These are phyloP conservation scores for Diglossa cyanea DNA, from an alignment of 2,797 vertebrate species.

Conservation along the genomic window DNA sequence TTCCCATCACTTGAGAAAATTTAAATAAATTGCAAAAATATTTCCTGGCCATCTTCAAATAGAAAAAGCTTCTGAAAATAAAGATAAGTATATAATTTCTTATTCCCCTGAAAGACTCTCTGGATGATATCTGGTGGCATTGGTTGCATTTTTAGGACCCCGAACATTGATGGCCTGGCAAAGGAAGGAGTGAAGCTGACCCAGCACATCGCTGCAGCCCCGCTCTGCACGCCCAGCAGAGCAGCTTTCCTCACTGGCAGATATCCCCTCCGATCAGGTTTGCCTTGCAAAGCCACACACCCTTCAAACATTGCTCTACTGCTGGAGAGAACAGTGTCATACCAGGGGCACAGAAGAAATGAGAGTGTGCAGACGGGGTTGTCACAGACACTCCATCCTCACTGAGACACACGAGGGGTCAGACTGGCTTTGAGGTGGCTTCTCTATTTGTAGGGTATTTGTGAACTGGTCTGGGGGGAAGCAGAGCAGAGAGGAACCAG, in stretches of 20 bases:
- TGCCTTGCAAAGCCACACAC: background rate
- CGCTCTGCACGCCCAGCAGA: conserved; percentile 90
- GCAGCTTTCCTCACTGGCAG: conserved; percentile 90
- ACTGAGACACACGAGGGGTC: background rate
- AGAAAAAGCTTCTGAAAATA: background rate
- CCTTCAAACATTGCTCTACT: background rate
- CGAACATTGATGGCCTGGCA: conserved; percentile 87
- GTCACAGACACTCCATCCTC: background rate
- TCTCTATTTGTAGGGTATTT: background rate
- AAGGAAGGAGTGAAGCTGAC: conserved; percentile 86
- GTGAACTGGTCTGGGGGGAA: background rate
- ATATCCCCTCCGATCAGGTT: conserved; percentile 88
- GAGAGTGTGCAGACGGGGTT: background rate
- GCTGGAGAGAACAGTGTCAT: background rate
- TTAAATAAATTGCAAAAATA: background rate
- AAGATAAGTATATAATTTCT: background rate
- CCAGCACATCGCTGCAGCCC: conserved; percentile 88
- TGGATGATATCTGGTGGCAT: background rate
- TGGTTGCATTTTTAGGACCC: conserved; percentile 79
- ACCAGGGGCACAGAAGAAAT: background rate
- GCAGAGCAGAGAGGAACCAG: background rate
- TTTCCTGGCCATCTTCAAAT: background rate
- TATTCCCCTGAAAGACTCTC: background rate
- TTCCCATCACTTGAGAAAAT: background rate
- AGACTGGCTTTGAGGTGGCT: background rate